Evolutionary conservation across 2,113 vertebrate species (phyloP).

Genomic region (Peucedramus taeniatus): DNA sequence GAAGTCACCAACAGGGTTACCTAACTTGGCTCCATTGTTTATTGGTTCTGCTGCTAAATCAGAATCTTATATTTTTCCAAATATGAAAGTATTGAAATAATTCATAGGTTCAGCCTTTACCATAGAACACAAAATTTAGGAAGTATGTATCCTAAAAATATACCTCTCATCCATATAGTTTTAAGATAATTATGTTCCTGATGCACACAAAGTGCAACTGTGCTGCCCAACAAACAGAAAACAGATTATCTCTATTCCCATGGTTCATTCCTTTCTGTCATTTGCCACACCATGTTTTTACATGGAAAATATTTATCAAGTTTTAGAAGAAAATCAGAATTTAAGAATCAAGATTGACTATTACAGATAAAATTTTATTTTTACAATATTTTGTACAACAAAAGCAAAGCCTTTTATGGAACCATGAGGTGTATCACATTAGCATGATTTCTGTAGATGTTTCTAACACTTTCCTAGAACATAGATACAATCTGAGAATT

Average conservation of each 20-base stretch:
- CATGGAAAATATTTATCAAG: not conserved
- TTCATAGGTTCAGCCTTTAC: not conserved
- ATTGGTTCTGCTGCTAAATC: not conserved
- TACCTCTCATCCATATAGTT: not conserved
- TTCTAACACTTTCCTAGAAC: not conserved
- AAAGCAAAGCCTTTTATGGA: not conserved
- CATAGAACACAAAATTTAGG: not conserved
- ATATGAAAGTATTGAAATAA: not conserved
- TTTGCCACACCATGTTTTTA: not conserved
- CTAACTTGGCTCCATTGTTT: not conserved
- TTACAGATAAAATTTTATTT: not conserved
- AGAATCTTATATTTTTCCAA: not conserved
- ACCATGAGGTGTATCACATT: not conserved
- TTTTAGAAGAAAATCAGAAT: not conserved
- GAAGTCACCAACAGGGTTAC: accelerated
- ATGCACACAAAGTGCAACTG: not conserved
- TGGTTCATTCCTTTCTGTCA: not conserved
- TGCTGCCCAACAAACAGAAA: not conserved
- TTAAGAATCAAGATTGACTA: not conserved
- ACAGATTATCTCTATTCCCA: not conserved
- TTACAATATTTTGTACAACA: not conserved
- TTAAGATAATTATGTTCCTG: not conserved
- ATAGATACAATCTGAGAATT: not conserved
- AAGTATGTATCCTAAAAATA: not conserved
- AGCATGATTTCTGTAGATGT: not conserved